Base-by-base conservation (phyloP, 2,797 vertebrate species). In the Acrossocheilus wenchowensis region DNA sequence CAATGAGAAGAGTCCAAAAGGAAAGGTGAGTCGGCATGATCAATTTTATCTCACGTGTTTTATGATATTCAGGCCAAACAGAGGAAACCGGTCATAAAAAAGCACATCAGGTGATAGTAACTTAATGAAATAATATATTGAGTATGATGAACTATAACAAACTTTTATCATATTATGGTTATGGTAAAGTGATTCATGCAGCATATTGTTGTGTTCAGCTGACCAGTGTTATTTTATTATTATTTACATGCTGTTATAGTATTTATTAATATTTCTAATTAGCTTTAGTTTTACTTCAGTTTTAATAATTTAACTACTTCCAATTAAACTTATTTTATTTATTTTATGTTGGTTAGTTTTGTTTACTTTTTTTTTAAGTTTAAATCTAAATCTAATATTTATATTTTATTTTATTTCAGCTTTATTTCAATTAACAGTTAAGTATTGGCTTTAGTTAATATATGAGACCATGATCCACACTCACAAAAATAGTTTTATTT, bases 1-100 rank as follows among this genome's bases (percentile, higher is more conserved):
- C 88, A 99, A 98, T 83, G 96, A 98, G 94, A 99, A 99, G 93
- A 99, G 95, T 88, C 98, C 98, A 6, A 98, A 99, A 89, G 98
- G 98, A 94, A 99, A 99, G 97, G 97, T 98, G 50, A 36, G 86
- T 78, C n/a, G 2, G 11, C 21, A 78, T 26, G 6, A 74, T 30
- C n/a, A 74, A 19, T 30, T 71, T 50, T 74, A 41, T 36, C 34
- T 71, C 5, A 15, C 0, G 3, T 81, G 45, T 19, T 71, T 39
- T 72, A 6, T 57, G n/a, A 72, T 6, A 36, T 41, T 15, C 21
- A 64, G 7, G 26, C 3, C 23, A n/a, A 81, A 39, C 9, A 0
- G 21, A 17, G 45, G 26, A 69, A 69, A n/a, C 34, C 0, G 11
- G 12, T 60, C 34, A 57, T 78, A 39, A 41, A 74, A 77, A 34